phyloP scores from a whole-genome alignment of 2,797 vertebrate genomes.

The Acanthurus leucopareius region DNA sequence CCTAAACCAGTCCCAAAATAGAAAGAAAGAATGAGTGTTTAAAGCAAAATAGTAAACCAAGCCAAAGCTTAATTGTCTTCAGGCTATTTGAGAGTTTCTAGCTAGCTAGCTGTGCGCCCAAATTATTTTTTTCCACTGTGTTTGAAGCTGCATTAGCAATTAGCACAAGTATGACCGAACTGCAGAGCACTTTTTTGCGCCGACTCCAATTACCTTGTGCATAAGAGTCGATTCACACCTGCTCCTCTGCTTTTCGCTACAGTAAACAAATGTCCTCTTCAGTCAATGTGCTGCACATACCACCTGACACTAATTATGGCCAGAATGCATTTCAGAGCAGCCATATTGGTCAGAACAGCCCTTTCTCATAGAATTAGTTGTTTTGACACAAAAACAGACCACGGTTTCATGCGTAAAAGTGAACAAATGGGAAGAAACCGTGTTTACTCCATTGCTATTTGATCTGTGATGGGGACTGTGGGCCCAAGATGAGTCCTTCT shows the following conservation, averaged over 20 bases:
- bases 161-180: slow-evolving; percentile 30
- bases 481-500: slow-evolving; percentile 21
- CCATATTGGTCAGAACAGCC: slow-evolving; percentile 33
- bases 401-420: background rate
- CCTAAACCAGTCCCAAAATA: slow-evolving; percentile 47
- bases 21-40: slow-evolving; percentile 30
- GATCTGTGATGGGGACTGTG: slow-evolving; percentile 45
- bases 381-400: slow-evolving; percentile 34
- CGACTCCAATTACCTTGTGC: slow-evolving; percentile 34
- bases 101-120: background rate
- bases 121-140: slow-evolving; percentile 39
- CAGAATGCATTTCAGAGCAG: slow-evolving; percentile 13
- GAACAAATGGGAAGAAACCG: slow-evolving; percentile 20
- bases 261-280: slow-evolving; percentile 23
- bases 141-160: slow-evolving; percentile 16
- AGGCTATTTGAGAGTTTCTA: slow-evolving; percentile 24
- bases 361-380: slow-evolving; percentile 21
- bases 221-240: slow-evolving; percentile 42
- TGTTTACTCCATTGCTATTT: slow-evolving; percentile 51
- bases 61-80: slow-evolving; percentile 39
- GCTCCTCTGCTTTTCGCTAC: slow-evolving; percentile 24
- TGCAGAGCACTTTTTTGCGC: slow-evolving; percentile 7
- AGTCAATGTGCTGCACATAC: slow-evolving; percentile 23
- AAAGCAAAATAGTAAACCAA: slow-evolving; percentile 27
- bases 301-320: slow-evolving; percentile 23